phyloP scores from a whole-genome alignment of 2,797 vertebrate genomes.

The Paratrypauchen microcephalus region DNA sequence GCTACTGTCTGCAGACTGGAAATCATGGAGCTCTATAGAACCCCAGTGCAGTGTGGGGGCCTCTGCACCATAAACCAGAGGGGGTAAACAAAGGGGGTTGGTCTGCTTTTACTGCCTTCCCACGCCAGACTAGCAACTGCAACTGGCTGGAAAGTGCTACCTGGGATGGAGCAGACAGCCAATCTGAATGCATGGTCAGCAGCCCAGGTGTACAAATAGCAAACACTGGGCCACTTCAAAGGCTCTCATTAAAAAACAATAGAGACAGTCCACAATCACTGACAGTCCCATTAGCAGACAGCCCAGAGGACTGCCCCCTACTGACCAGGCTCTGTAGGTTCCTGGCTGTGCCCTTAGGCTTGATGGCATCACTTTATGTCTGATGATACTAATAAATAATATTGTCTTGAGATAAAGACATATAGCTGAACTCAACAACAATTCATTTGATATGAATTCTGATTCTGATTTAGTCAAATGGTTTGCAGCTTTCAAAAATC shows the following conservation, averaged over 20 bases:
- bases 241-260: conserved; percentile 81
- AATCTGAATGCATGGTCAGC: conserved; percentile 59
- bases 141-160: conserved; percentile 76
- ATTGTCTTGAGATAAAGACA: not conserved
- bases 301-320: conserved; percentile 53
- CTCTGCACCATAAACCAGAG: conserved; percentile 64
- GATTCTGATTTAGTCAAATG: not conserved
- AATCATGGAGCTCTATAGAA: conserved; percentile 33
- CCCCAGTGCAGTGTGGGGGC: not conserved
- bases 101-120: conserved; percentile 77
- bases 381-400: not conserved
- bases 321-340: conserved; percentile 26
- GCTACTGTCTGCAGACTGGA: conserved; percentile 46
- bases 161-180: conserved; percentile 69
- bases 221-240: conserved; percentile 78
- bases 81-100: conserved; percentile 72
- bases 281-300: conserved; percentile 38
- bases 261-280: conserved; percentile 46
- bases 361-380: not conserved
- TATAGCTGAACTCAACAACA: not conserved
- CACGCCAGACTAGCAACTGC: conserved; percentile 72
- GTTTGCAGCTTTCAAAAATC: not conserved
- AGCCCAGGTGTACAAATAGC: conserved; percentile 84
- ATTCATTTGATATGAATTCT: not conserved
- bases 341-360: not conserved